Evolutionary conservation across 2,888 invertebrate genomes (phyloP).

Genomic region (Shargacucullia verbasci): DNA sequence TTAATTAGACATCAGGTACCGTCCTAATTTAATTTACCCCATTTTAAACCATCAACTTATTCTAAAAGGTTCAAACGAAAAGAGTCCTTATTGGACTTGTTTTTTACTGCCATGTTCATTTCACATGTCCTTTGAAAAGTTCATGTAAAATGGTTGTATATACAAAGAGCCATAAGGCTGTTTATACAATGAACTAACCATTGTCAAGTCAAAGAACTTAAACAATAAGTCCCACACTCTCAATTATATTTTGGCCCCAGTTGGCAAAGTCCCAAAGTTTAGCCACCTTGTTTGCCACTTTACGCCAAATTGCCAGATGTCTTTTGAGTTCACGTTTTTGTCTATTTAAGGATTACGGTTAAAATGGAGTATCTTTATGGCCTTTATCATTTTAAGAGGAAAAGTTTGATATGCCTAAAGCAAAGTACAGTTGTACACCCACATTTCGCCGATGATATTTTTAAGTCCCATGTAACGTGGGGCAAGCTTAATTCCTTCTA

Average conservation of each 20-base stretch:
- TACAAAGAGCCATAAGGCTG: background rate
- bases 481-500: no score
- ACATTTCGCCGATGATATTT: no score
- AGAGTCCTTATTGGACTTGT: background rate
- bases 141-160: background rate
- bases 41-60: background rate
- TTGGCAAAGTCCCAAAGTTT: conserved; percentile 57
- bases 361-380: no score
- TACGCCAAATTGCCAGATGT: conserved; percentile 51
- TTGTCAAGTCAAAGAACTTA: background rate
- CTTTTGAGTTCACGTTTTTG: conserved; percentile 9
- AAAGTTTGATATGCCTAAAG: no score
- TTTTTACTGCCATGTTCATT: background rate
- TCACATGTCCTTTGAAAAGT: no score
- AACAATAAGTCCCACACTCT: conserved; percentile 1
- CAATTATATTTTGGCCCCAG: conserved; percentile 50
- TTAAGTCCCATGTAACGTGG: no score
- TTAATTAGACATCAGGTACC: conserved; percentile 2
- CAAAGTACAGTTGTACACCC: no score
- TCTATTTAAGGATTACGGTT: no score
- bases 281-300: conserved; percentile 39
- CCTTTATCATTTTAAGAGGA: no score
- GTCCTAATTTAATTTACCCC: background rate
- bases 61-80: background rate
- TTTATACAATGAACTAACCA: conserved; percentile 2